phyloP scores from a whole-genome alignment of 2,888 invertebrate genomes.

The Agrotis segetum region DNA sequence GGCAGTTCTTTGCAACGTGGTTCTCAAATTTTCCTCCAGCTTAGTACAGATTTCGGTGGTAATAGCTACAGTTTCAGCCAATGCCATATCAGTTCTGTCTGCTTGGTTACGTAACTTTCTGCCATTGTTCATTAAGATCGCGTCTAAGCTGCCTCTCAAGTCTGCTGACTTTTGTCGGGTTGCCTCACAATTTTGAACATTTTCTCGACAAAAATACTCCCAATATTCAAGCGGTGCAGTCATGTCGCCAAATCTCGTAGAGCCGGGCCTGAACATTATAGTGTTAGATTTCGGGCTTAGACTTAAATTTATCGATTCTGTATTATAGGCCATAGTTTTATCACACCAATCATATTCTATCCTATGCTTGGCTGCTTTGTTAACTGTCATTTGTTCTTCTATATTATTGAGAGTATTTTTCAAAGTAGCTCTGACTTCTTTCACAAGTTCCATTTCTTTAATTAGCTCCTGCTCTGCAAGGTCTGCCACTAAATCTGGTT shows the following conservation, averaged over 20 bases:
- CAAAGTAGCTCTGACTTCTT: conserved; percentile 92
- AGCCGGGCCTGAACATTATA: conserved; percentile 95
- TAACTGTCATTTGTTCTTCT: conserved; percentile 93
- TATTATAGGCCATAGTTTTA: conserved; percentile 95
- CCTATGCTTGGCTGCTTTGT: conserved; percentile 95
- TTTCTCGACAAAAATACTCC: conserved; percentile 96
- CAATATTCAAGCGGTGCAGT: conserved; percentile 93
- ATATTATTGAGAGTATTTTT: conserved; percentile 92
- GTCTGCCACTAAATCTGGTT: conserved; percentile 94
- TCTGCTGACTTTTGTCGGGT: conserved; percentile 94
- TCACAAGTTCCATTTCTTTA: conserved; percentile 93
- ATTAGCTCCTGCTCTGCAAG: conserved; percentile 94
- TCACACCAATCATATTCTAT: conserved; percentile 98
- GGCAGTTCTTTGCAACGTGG: conserved; percentile 94
- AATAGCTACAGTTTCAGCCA: conserved; percentile 94
- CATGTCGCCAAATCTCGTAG: conserved; percentile 95
- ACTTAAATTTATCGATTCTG: conserved; percentile 93
- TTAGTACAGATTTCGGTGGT: conserved; percentile 94
- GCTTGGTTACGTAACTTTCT: conserved; percentile 96
- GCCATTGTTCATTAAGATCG: conserved; percentile 94
- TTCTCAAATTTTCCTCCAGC: conserved; percentile 93
- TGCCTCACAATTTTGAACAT: conserved; percentile 94
- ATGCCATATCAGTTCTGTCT: conserved; percentile 94
- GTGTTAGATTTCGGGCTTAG: conserved; percentile 93
- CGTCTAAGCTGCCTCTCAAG: conserved; percentile 93